phyloP scores from a whole-genome alignment of 2,113 vertebrate species.

The Sceloporus tristichus region DNA sequence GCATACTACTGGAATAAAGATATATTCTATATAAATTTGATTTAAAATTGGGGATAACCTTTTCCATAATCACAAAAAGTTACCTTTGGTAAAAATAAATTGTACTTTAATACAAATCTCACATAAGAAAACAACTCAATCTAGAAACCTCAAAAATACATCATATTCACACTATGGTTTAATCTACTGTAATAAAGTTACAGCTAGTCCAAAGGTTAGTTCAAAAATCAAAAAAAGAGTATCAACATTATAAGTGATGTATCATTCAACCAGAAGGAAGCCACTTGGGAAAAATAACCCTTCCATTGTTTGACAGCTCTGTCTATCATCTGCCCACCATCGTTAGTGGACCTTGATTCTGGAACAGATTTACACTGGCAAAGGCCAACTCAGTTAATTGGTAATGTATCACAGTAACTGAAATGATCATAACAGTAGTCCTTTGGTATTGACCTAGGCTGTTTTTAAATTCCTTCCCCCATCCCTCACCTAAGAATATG shows the following conservation, averaged over 20 bases:
- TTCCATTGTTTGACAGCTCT: neutral
- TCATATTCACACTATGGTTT: neutral
- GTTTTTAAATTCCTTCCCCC: neutral
- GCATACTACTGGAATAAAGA: neutral
- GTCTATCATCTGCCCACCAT: too few species aligned
- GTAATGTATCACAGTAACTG: neutral
- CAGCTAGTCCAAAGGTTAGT: neutral
- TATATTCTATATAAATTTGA: neutral
- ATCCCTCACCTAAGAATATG: neutral
- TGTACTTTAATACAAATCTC: neutral
- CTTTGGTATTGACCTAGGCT: neutral
- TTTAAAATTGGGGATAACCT: neutral
- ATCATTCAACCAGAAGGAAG: neutral
- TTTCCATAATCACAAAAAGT: neutral
- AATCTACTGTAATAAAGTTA: neutral
- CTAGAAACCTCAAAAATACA: neutral
- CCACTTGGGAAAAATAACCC: neutral
- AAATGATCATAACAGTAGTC: neutral
- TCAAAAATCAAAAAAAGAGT: neutral
- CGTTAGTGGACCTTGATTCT: neutral
- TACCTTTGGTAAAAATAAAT: neutral
- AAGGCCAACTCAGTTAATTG: neutral
- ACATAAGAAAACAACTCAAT: neutral
- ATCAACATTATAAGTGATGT: neutral
- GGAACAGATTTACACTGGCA: neutral